Evolutionary conservation across 2,888 invertebrate species (phyloP).

Genomic region (Agrilus biguttatus): DNA sequence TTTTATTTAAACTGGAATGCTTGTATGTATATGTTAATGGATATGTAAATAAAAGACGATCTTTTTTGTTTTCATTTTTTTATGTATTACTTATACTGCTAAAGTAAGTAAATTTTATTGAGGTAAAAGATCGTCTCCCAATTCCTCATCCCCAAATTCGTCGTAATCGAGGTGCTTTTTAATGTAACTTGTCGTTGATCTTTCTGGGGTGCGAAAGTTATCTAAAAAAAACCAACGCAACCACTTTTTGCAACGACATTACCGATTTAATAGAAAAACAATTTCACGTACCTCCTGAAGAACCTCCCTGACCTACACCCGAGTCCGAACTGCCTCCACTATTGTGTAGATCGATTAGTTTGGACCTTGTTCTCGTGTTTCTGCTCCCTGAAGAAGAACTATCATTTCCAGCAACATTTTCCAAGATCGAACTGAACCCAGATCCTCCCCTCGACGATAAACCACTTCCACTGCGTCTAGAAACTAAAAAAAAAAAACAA

Average conservation of each 20-base stretch:
- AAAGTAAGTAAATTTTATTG: constrained; percentile 32
- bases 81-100: background rate
- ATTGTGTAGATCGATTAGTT: constrained; percentile 19
- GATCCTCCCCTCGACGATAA: constrained; percentile 40
- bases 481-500: constrained; percentile 24
- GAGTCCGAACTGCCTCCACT: constrained; percentile 29
- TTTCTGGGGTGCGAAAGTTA: no score
- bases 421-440: constrained; percentile 36
- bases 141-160: constrained; percentile 59
- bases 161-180: constrained; percentile 40
- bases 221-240: no score
- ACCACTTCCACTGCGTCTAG: constrained; percentile 39
- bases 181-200: constrained; percentile 12
- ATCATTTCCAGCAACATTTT: constrained; percentile 23
- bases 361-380: constrained; percentile 17
- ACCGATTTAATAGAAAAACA: no score
- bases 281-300: constrained; percentile 9
- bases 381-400: constrained; percentile 20
- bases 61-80: no score
- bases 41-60: no score
- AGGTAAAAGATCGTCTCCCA: constrained; percentile 59
- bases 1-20: no score
- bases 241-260: no score
- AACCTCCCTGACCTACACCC: constrained; percentile 18
- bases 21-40: no score